These are phyloP conservation scores for Aphaenogaster floridana DNA, from an alignment of 1,140 invertebrate species.

Conservation along the genomic window DNA sequence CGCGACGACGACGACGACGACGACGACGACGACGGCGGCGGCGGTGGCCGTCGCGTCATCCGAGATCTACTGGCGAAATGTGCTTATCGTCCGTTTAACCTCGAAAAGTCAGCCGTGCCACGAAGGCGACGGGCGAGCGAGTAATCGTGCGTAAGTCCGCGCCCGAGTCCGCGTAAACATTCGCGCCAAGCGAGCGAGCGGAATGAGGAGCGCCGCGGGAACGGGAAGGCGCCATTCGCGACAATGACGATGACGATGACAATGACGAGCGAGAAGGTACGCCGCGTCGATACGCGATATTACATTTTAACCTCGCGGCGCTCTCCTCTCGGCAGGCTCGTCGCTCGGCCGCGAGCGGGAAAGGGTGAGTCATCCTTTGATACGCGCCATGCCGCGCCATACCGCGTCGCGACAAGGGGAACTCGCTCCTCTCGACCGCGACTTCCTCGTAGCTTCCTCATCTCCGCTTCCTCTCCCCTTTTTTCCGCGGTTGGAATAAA, in stretches of 20 bases:
- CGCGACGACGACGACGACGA: background rate
- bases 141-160: background rate
- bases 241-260: background rate
- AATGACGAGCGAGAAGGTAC: slow-evolving; percentile 19
- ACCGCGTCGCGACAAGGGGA: slow-evolving; percentile 38
- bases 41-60: slow-evolving; percentile 14
- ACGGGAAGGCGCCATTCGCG: slow-evolving; percentile 12
- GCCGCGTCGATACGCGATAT: slow-evolving; percentile 7
- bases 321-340: slow-evolving; percentile 24
- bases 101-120: slow-evolving; percentile 44
- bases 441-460: background rate
- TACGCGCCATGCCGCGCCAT: background rate
- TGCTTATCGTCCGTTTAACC: slow-evolving; percentile 46
- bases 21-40: background rate
- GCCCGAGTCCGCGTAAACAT: slow-evolving; percentile 23
- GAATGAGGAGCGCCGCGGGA: background rate
- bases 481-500: background rate
- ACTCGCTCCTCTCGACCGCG: background rate
- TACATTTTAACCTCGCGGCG: slow-evolving; percentile 66
- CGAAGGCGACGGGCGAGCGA: slow-evolving; percentile 23
- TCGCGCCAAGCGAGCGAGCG: background rate
- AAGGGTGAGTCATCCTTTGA: slow-evolving; percentile 79
- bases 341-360: slow-evolving; percentile 69
- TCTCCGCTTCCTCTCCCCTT: background rate
- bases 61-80: background rate